Percentiles rank a stretch among this genome's conserved stretches.
These are phyloP conservation scores for Proctacanthus coquilletti DNA, from an alignment of 1,140 invertebrate species.

Conservation along the genomic window DNA sequence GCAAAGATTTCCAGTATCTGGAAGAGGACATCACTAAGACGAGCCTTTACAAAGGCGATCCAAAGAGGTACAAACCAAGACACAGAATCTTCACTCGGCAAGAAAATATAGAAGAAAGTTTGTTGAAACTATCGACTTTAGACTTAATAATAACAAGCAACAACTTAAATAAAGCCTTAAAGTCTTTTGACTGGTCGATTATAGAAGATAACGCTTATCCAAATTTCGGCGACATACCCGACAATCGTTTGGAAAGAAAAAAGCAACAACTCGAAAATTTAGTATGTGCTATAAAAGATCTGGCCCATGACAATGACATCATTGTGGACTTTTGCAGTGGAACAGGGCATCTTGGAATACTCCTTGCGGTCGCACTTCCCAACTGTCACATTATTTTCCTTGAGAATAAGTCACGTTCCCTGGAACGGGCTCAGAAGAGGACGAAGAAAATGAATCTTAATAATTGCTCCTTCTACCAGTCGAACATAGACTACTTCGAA, in stretches of 20 bases:
- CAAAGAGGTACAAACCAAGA: slow-evolving; percentile 54
- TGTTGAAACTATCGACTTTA: slow-evolving; percentile 35
- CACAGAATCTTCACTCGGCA: slow-evolving; percentile 60
- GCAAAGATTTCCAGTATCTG: neutral
- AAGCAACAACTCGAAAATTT: slow-evolving; percentile 81
- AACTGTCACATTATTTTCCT: slow-evolving; percentile 60
- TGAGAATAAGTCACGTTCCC: slow-evolving; percentile 85
- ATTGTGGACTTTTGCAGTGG: slow-evolving; percentile 94
- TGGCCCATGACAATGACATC: slow-evolving; percentile 40
- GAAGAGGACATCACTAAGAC: slow-evolving; percentile 32
- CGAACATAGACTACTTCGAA: slow-evolving; percentile 71
- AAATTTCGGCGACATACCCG: slow-evolving; percentile 44
- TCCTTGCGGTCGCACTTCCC: slow-evolving; percentile 67
- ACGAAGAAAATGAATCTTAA: slow-evolving; percentile 48
- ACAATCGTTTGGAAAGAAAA: slow-evolving; percentile 57
- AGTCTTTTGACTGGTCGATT: too few relatives aligned
- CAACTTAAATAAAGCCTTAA: too few relatives aligned
- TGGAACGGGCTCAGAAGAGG: slow-evolving; percentile 55
- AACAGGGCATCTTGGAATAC: slow-evolving; percentile 79
- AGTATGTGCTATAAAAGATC: slow-evolving; percentile 54
- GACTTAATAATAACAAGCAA: too few relatives aligned
- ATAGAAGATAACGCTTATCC: too few relatives aligned
- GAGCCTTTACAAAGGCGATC: slow-evolving; percentile 66
- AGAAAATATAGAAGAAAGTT: slow-evolving; percentile 49
- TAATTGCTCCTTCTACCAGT: slow-evolving; percentile 73